Evolutionary conservation across 2,797 vertebrate species (phyloP), one percentile per base, ranked within the genome.

Genomic region (Malacoctenus gilli): DNA sequence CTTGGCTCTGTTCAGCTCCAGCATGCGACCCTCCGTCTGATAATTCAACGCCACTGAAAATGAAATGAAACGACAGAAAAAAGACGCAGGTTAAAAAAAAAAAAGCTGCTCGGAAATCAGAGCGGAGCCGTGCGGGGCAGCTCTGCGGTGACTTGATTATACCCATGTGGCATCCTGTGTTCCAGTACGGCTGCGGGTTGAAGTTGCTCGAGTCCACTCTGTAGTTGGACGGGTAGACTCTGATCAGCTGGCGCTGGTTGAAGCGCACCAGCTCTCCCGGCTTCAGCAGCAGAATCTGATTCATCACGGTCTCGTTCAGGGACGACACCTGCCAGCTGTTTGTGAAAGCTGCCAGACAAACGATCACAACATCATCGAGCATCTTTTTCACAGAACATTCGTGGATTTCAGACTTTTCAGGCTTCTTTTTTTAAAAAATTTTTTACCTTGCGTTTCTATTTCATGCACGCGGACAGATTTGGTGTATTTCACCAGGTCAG

Each of bases 181-280:
- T 98, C 96, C 97, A 99, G 88, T 96, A 99, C 0, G 95, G 93
- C 72, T 98, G 96, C 1, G 97, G 97, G 84, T 95, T 95, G 84
- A 94, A 98, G 91, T 99, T 99, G 86, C 96, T 99, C 0, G 96
- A 98, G 81, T 99, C 97, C 15, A 98, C 95, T 0, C 96, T 90
- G 68, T 94, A 98, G 75, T 96, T 95, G 6, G 95, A 97, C 0
- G 97, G 96, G 58, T 98, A 98, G 70, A 98, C 92, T 13, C 96
- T 92, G 0, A 96, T 89, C 0, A 98, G 89, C 78, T 98, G 96
- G n/a, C 92, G 89, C 73, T 98, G 96, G 91, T 98, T 98, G 78
- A 98, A 94, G 3, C 91, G 92, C 0, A 97, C 92, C 84, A 96
- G 89, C 75, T 93, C 91, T 0, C 70, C 86, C 0, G 95, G 93